A percentile compares a stretch with the other conserved stretches of the same genome.
Evolutionary conservation across 2,888 invertebrate genomes (phyloP).

Genomic region (Stenodema calcarata): DNA sequence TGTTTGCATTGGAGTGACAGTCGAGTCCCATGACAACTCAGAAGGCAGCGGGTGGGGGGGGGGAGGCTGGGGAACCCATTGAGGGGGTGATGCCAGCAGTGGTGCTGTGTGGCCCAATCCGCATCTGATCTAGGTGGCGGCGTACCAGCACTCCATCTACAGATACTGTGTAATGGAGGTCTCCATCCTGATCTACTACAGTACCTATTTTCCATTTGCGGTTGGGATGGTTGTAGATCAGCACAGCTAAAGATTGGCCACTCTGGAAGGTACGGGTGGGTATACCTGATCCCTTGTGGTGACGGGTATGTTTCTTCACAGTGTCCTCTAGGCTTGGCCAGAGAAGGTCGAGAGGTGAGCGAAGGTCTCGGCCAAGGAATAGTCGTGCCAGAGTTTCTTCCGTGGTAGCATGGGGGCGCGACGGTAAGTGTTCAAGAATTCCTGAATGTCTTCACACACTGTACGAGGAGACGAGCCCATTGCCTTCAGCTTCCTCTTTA

Average conservation of each 20-base stretch:
- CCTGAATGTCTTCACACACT: background rate
- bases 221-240: background rate
- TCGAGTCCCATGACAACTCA: too few relatives aligned
- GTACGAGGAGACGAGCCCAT: background rate
- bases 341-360: background rate
- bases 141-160: background rate
- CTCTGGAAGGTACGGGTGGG: background rate
- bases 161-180: background rate
- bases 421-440: too few relatives aligned
- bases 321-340: background rate
- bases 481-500: constrained; percentile 1
- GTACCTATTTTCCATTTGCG: background rate
- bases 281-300: background rate
- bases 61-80: background rate
- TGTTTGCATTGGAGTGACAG: too few relatives aligned
- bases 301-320: background rate
- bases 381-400: background rate
- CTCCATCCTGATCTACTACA: background rate
- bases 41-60: too few relatives aligned
- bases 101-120: background rate
- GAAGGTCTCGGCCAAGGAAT: background rate
- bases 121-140: background rate
- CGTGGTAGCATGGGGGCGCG: too few relatives aligned
- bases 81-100: background rate
- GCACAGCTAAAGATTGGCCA: background rate